These are phyloP conservation scores for Gobius niger DNA, from an alignment of 2,113 vertebrate species.

Conservation along the genomic window DNA sequence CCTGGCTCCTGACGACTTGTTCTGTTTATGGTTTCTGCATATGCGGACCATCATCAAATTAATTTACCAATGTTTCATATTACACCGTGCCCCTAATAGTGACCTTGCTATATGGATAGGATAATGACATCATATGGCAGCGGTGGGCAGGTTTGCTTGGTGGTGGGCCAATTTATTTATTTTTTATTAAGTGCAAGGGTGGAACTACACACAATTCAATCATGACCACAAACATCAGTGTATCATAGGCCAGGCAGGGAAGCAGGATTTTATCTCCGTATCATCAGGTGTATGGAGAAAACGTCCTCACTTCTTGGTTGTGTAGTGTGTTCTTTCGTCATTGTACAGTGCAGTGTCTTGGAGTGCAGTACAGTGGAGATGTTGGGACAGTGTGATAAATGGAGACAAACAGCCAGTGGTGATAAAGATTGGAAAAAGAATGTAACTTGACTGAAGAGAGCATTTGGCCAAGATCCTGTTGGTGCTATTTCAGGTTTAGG, in stretches of 20 bases:
- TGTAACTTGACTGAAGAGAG: slow-evolving; percentile 27
- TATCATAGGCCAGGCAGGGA: too few relatives aligned
- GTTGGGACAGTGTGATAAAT: slow-evolving; percentile 18
- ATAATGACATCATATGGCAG: too few relatives aligned
- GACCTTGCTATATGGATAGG: too few relatives aligned
- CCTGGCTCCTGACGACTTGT: slow-evolving; percentile 36
- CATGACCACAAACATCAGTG: too few relatives aligned
- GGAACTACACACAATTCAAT: too few relatives aligned
- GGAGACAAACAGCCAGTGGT: slow-evolving; percentile 8
- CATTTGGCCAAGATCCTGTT: slow-evolving; percentile 38
- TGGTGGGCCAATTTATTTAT: too few relatives aligned
- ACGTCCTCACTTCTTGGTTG: too few relatives aligned
- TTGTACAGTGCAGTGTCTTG: slow-evolving; percentile 15
- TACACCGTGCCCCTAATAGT: neutral
- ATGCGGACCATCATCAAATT: slow-evolving; percentile 11
- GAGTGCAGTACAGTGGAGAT: slow-evolving; percentile 29
- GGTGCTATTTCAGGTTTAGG: slow-evolving; percentile 47
- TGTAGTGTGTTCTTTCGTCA: too few relatives aligned
- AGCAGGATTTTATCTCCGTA: too few relatives aligned
- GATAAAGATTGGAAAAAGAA: slow-evolving; percentile 34
- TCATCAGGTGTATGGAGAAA: too few relatives aligned
- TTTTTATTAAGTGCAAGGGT: too few relatives aligned
- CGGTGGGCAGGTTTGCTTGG: too few relatives aligned
- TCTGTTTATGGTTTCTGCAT: slow-evolving; percentile 6
- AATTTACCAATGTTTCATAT: slow-evolving; percentile 14